Evolutionary conservation across 2,797 vertebrate species (phyloP), one percentile per base, ranked within the genome.

Genomic region (Falco peregrinus): DNA sequence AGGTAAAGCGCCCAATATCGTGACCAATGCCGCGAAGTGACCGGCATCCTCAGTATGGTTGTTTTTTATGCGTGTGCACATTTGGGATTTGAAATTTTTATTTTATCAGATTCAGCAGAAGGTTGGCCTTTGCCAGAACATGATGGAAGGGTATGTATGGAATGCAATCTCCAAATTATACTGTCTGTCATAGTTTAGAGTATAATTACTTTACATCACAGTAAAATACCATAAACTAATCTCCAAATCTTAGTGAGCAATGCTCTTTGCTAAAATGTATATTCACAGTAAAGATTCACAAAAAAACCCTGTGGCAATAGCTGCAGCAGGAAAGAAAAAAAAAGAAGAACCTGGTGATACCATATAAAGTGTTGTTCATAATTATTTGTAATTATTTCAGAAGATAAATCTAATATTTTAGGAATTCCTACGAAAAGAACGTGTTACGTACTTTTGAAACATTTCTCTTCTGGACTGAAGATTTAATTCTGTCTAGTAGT

Each of bases 11-110:
- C 25, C n/a, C 0, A 0, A 29, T 22, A 56, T 4, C 60, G 59
- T 0, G 0, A 37, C 24, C 82, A 54, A 41, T 0, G 5, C 35
- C 35, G 51, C 0, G 1, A 63, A 65, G 60, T 0, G 2, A 67
- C 24, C 79, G 48, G 41, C 61, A 87, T 50, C 59, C 64, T 43
- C 1, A 1, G 48, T 12, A 74, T 3, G 29, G 53, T 13, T 64
- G 60, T 0, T 57, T 90, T 60, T 60, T 16, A 89, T 43, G 48
- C 0, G 0, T 26, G 39, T 24, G n/a, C 45, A 56, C 47, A 81
- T 71, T 75, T 63, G 51, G 31, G 39, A 84, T 87, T 73, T 71
- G 48, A 87, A 94, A 83, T 57, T 35, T 60, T 0, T 69, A 56
- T 77, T 94, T 89, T 56, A 88, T 70, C 84, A 94, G 86, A 87